These are phyloP conservation scores for Merops nubicus DNA, from an alignment of 2,113 vertebrate species.

Conservation along the genomic window DNA sequence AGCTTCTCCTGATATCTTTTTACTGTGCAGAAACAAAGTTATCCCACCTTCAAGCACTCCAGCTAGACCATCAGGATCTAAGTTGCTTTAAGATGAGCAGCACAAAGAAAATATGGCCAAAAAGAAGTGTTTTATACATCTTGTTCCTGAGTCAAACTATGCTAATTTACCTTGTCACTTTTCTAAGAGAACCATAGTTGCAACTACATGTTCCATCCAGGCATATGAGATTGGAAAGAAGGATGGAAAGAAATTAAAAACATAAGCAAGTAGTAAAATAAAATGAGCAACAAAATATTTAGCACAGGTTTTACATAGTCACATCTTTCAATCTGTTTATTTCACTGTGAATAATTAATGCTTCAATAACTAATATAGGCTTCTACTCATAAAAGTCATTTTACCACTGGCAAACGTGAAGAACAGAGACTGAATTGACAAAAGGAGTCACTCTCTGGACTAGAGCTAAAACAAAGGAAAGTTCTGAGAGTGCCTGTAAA, in stretches of 20 bases:
- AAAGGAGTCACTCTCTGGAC: not conserved
- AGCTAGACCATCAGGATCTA: not conserved
- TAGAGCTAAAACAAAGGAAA: not conserved
- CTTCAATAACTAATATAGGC: not conserved
- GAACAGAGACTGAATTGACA: not conserved
- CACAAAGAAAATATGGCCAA: not conserved
- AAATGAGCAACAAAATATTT: not conserved
- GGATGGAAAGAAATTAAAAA: not conserved
- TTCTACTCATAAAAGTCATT: not conserved
- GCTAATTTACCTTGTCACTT: not conserved
- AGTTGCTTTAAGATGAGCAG: not conserved
- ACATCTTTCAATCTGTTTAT: not conserved
- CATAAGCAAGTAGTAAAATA: not conserved
- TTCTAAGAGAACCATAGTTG: not conserved
- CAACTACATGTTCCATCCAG: not conserved
- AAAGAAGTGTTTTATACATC: not conserved
- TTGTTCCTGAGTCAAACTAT: not conserved
- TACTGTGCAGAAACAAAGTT: not conserved
- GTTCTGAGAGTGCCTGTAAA: not conserved
- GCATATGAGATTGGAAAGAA: not conserved
- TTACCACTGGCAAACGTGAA: not conserved
- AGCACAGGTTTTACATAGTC: not conserved
- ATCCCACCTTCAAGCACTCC: not conserved
- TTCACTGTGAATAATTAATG: not conserved
- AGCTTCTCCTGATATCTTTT: too few species aligned